Evolutionary conservation across 2,113 vertebrate species (phyloP), one percentile per base, ranked within the genome.

Genomic region (Dicaeum eximium): DNA sequence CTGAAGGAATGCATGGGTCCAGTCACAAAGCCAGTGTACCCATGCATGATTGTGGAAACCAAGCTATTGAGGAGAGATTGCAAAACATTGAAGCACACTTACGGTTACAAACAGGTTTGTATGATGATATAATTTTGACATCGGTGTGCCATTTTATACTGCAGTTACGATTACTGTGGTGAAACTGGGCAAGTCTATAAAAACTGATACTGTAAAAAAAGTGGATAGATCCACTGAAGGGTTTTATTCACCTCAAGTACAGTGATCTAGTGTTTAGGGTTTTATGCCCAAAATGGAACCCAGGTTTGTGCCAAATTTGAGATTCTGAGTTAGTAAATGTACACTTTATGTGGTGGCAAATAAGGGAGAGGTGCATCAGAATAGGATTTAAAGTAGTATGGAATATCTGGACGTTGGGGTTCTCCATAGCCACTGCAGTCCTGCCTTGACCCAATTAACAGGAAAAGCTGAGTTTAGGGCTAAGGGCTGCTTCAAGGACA

Each of bases 81-180:
- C 98, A 99, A 40, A 99, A 99, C 92, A 99, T 99, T 37, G 99
- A 99, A 96, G 98, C 98, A n/a, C 99, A 99, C 92, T 98, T 99
- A 79, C 98, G 98, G 69, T 97, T 99, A 89, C 98, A 99, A 24
- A 92, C 98, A 98, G 99, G 99, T 99, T 83, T 88, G 96, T 95
- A 30, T 58, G 12, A 25, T 53, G 31, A 53, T 95, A 75, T 61
- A 53, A 35, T 79, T 92, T 74, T 74, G 17, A 69, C 6, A 33
- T 84, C 0, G 3, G 14, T 51, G 13, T 90, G 56, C 35, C 11
- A 16, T 25, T 67, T 78, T 88, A 22, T 82, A 35, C 11, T 64
- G 5, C n/a, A 61, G 27, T 45, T 79, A 13, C 9, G 24, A n/a
- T 48, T 66, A 37, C 40, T 67, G 24, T 38, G 40, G 9, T 80